Base-by-base conservation (phyloP, 2,113 vertebrate species). In the Eupsittula cactorum region DNA sequence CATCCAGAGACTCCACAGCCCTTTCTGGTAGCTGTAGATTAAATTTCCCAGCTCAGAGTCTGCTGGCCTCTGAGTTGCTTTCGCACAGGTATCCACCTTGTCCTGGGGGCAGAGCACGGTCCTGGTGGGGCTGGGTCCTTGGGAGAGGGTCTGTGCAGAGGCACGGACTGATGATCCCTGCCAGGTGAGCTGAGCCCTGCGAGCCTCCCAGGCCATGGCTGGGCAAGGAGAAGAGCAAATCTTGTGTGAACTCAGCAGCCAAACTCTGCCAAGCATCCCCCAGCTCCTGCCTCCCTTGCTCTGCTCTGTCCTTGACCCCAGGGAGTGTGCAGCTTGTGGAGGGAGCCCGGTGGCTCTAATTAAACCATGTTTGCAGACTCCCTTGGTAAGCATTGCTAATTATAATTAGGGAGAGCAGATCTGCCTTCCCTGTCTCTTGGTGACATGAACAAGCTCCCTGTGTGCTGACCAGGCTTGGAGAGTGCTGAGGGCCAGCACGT, bases 331-430 rank as follows among this genome's bases (percentile, higher is more conserved):
- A 88, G 67, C 7, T 2, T n/a, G 59, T 28, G 75, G n/a, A 90
- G 50, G 55, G 64, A 93, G 68, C 90, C 79, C 0, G 10, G 63
- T 90, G 93, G 95, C 70, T 94, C 82, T 96, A 94, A 96, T 94
- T 96, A 97, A 95, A 92, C 88, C 71, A 19, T 94, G 86, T 95
- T 97, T 96, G 93, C 92, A 90, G 93, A 95, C 92, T 96, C 95
- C 88, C 85, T 33, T 90, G 94, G 88, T 77, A 96, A 97, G 93
- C 93, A 88, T 88, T 41, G 33, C 92, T 93, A 95, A 94, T 97
- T 96, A 86, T 90, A 95, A 97, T 96, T 93, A 96, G 68, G 88
- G 60, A 94, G 88, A 95, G 83, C 49, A 91, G 83, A 67, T 88
- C 68, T 86, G 92, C 82, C 42, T 68, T 83, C 74, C 59, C 37